Evolutionary conservation across 1,140 invertebrate genomes (phyloP).

Genomic region (Drosophila tristis): DNA sequence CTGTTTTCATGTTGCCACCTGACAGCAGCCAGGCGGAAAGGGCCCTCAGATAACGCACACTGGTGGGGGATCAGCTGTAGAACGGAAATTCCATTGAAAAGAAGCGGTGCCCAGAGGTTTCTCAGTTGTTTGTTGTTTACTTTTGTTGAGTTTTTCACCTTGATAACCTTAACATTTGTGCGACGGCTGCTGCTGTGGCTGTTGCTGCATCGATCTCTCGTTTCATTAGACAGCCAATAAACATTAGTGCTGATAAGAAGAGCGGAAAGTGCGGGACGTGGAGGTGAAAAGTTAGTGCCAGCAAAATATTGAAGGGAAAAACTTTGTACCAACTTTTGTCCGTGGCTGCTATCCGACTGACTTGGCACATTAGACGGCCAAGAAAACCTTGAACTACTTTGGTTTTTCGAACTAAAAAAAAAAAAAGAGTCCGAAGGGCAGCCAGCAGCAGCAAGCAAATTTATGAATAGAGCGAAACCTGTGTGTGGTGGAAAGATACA

Average conservation of each 20-base stretch:
- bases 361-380: conserved; percentile 46
- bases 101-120: no score
- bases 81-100: conserved; percentile 6
- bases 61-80: conserved; percentile 16
- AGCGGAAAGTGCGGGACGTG: no score
- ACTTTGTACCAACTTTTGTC: conserved; percentile 31
- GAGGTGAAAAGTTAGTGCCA: neutral
- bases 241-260: no score
- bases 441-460: conserved; percentile 4
- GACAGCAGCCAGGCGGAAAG: conserved; percentile 7
- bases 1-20: conserved; percentile 11
- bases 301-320: conserved; percentile 11
- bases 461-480: conserved; percentile 49
- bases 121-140: no score
- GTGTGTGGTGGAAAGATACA: conserved; percentile 6
- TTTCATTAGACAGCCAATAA: no score
- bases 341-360: conserved; percentile 28
- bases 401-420: conserved; percentile 11
- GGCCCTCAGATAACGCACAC: conserved; percentile 28
- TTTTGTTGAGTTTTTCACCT: no score
- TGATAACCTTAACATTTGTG: no score
- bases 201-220: no score
- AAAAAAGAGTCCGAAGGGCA: conserved; percentile 23
- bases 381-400: conserved; percentile 59
- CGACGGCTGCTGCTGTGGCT: no score